Conservation (phyloP, 30 jellyfish, hydroid and myxozoan species). For the Aurelia sp. region DNA sequence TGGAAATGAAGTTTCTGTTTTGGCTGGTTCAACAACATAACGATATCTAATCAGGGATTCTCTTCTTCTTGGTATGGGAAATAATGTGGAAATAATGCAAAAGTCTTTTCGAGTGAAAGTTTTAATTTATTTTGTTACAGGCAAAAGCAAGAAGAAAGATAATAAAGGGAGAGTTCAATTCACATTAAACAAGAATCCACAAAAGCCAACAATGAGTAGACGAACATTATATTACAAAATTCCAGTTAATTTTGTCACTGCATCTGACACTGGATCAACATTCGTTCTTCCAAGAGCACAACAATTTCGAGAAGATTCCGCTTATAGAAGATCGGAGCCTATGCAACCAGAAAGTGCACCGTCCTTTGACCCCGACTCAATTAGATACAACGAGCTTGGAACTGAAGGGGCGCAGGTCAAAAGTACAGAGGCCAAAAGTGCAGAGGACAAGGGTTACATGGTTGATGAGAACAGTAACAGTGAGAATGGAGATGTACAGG, state of each 20-base stretch:
- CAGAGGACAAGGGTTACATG: too few species aligned
- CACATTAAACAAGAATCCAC: conserved; percentile 42
- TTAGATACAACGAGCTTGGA: conserved; percentile 23
- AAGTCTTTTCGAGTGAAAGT: too few species aligned
- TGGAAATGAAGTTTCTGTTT: too few species aligned
- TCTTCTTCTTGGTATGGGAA: too few species aligned
- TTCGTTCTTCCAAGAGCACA: conserved; percentile 40
- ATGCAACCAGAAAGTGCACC: conserved; percentile 32
- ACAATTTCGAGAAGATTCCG: conserved; percentile 31
- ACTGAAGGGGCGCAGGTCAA: too few species aligned
- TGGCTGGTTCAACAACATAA: too few species aligned
- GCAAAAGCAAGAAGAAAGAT: too few species aligned
- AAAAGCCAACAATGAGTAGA: conserved; percentile 28
- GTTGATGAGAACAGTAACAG: too few species aligned
- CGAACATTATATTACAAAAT: conserved; percentile 61
- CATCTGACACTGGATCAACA: conserved; percentile 53
- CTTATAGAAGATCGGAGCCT: conserved; percentile 54
- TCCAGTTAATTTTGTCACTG: conserved; percentile 59
- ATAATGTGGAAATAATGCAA: too few species aligned
- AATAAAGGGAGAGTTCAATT: neutral
- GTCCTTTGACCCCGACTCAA: conserved; percentile 34
- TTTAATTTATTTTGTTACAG: too few species aligned
- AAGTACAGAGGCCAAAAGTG: too few species aligned
- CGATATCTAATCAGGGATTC: too few species aligned
- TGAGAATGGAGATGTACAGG: conserved; percentile 54